A percentile compares a stretch with the other conserved stretches of the same genome.
phyloP scores from a whole-genome alignment of 2,888 invertebrate genomes.

The Nomada lathburiana region DNA sequence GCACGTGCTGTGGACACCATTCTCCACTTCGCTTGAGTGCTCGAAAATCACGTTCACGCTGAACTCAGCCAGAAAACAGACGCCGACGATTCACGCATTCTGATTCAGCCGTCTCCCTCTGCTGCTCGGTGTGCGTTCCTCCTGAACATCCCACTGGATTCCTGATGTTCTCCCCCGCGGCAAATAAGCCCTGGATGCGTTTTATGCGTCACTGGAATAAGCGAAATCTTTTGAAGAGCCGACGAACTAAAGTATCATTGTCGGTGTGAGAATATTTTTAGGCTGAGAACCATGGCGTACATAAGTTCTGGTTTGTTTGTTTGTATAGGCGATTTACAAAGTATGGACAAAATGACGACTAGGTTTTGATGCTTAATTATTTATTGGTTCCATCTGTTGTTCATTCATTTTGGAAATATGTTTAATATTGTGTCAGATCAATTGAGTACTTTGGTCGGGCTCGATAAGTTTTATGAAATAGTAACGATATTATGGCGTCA shows the following conservation, averaged over 20 bases:
- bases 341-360: too few relatives aligned
- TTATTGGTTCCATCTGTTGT: too few relatives aligned
- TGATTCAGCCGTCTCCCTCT: constrained; percentile 44
- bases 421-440: too few relatives aligned
- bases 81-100: constrained; percentile 69
- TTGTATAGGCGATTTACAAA: too few relatives aligned
- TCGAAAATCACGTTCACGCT: constrained; percentile 79
- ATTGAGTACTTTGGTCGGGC: too few relatives aligned
- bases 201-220: not conserved
- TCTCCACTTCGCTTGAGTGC: constrained; percentile 82
- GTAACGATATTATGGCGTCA: too few relatives aligned
- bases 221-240: not conserved
- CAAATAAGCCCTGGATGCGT: constrained; percentile 5
- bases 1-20: constrained; percentile 80
- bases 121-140: constrained; percentile 36
- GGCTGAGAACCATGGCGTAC: too few relatives aligned
- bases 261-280: not conserved
- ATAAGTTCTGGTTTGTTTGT: too few relatives aligned
- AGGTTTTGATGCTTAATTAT: too few relatives aligned
- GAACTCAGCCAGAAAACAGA: constrained; percentile 75
- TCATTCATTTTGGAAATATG: too few relatives aligned
- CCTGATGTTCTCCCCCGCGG: not conserved
- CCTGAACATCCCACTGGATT: constrained; percentile 21
- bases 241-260: not conserved
- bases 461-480: too few relatives aligned